Evolutionary conservation across 2,113 vertebrate species (phyloP), one percentile per base, ranked within the genome.

Genomic region (Toxostoma redivivum): DNA sequence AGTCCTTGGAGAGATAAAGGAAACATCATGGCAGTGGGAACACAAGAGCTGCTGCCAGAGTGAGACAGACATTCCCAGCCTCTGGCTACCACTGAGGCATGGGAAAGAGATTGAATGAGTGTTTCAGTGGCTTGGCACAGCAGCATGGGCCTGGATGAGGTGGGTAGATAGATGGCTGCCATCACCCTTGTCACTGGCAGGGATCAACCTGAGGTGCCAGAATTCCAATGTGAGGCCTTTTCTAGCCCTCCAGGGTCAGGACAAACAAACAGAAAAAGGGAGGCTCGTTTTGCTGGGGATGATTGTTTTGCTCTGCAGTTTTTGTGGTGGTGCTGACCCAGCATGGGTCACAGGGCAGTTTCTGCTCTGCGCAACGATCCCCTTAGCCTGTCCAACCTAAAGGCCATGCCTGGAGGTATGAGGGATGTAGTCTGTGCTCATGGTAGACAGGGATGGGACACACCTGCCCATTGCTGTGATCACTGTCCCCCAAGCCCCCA

Each of bases 161-260:
- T 50, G 35, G 57, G 44, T 38, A 38, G 53, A 48, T 1, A 1
- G 21, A 24, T 3, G 12, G 30, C 48, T 57, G 69, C 30, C 2
- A 1, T 50, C 71, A n/a, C 13, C 27, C 35, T 25, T 67, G 20
- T n/a, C 0, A 0, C 51, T 67, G 48, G 15, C 1, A 3, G 69
- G 40, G 45, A 54, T 60, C 45, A 65, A 28, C 6, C 13, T 1
- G 16, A 73, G 27, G 27, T 61, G 10, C 38, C 82, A 67, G 70
- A 65, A 92, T 60, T 24, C 10, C 1, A 7, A 14, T 15, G 20
- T n/a, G 47, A 0, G 3, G 53, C 19, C 35, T 64, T 42, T 83
- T 72, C 20, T 35, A 42, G 28, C 20, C 17, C 48, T 45, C 31
- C 1, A 9, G 30, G 20, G 2, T 12, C 14, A 57, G 50, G 15